Evolutionary conservation across 92 coral and sea anemone genomes (phyloP).

Genomic region (Zoanthus solanderi): DNA sequence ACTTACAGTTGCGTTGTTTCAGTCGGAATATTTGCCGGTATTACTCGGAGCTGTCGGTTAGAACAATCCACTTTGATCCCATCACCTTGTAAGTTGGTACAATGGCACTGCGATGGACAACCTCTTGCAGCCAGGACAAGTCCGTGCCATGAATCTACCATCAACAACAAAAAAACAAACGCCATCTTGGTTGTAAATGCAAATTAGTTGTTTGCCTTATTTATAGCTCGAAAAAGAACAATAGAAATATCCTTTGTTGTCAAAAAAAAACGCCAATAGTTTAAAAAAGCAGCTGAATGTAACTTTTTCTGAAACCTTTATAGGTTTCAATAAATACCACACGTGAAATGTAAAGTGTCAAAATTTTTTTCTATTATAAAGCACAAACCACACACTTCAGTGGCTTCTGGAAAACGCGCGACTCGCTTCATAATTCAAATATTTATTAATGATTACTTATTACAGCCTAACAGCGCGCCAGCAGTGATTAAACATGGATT

Average conservation of each 20-base stretch:
- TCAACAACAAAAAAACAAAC: constrained; percentile 2
- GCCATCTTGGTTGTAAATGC: constrained; percentile 43
- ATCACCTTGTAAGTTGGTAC: neutral
- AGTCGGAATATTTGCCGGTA: constrained; percentile 24
- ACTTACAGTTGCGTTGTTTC: constrained; percentile 39
- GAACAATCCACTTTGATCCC: constrained; percentile 47
- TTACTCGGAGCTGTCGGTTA: constrained; percentile 24
- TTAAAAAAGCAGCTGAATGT: neutral
- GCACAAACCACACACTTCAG: neutral
- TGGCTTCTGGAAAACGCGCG: constrained; percentile 3
- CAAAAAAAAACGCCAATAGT: neutral
- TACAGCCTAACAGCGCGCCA: constrained; percentile 28
- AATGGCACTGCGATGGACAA: constrained; percentile 29
- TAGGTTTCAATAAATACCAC: neutral
- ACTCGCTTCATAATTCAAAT: neutral
- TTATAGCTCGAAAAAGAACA: neutral
- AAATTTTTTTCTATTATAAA: neutral
- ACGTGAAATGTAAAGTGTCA: neutral
- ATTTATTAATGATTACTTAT: constrained; percentile 47
- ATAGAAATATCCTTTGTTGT: constrained; percentile 28
- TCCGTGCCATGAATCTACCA: neutral
- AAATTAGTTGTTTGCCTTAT: constrained; percentile 10
- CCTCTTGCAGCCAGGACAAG: constrained; percentile 4
- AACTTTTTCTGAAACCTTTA: neutral
- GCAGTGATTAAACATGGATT: constrained; percentile 22